Conservation (phyloP, 2,888 invertebrate genomes). For the Carpatolechia fugitivella region DNA sequence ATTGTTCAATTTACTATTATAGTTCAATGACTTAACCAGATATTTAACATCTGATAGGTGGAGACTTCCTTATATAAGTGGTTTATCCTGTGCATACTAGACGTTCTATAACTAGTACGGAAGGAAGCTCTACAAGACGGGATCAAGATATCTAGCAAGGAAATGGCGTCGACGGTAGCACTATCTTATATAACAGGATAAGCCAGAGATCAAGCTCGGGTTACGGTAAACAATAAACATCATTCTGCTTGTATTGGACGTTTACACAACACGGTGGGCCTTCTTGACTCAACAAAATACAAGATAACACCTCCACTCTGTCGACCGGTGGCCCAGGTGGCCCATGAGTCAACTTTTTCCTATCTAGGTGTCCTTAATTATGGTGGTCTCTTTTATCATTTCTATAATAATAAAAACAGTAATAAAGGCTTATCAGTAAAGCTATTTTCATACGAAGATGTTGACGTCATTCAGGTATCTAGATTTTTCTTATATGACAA, state of each 20-base stretch:
- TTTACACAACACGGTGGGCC: slow-evolving; percentile 44
- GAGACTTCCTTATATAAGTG: slow-evolving; percentile 55
- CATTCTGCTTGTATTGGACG: slow-evolving; percentile 37
- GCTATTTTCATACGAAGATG: background rate
- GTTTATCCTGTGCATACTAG: slow-evolving; percentile 47
- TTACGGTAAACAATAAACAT: slow-evolving; percentile 50
- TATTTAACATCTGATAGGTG: slow-evolving; percentile 24
- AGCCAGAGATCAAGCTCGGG: slow-evolving; percentile 52
- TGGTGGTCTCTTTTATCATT: slow-evolving; percentile 19
- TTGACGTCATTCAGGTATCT: background rate
- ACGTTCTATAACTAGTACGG: slow-evolving; percentile 48
- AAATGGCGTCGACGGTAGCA: slow-evolving; percentile 48
- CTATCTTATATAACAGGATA: slow-evolving; percentile 51
- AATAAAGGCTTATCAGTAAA: slow-evolving; percentile 2
- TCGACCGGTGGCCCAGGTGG: slow-evolving; percentile 18
- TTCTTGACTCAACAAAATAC: slow-evolving; percentile 36
- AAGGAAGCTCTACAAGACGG: slow-evolving; percentile 69
- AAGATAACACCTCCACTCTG: slow-evolving; percentile 17
- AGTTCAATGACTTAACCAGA: slow-evolving; percentile 1
- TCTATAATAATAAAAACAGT: slow-evolving; percentile 8
- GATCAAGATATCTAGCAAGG: slow-evolving; percentile 67
- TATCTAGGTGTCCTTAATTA: slow-evolving; percentile 19
- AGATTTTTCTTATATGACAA: background rate
- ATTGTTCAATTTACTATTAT: slow-evolving; percentile 1
- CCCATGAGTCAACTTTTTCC: slow-evolving; percentile 22